Evolutionary conservation across 2,113 vertebrate genomes (phyloP).

Genomic region (Triplophysa dalaica): DNA sequence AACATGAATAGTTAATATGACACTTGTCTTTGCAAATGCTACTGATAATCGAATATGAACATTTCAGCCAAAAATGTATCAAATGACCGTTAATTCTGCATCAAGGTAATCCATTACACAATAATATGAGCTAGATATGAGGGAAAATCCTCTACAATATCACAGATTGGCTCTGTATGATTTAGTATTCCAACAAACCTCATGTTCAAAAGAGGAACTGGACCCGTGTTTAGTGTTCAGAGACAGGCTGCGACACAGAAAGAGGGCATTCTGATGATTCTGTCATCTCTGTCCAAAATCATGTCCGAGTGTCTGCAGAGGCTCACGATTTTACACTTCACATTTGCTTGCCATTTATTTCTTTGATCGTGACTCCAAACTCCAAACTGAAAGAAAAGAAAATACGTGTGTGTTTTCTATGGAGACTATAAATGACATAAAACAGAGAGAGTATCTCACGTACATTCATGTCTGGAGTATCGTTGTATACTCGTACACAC

Average conservation of each 20-base stretch:
- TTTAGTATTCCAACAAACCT: constrained; percentile 5
- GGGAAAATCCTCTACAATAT: no score
- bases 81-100: no score
- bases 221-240: not conserved
- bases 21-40: no score
- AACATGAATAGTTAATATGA: no score
- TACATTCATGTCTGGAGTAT: not conserved
- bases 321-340: constrained; percentile 20
- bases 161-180: not conserved
- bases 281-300: constrained; percentile 30
- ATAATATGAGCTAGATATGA: no score
- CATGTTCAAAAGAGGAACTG: not conserved
- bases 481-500: not conserved
- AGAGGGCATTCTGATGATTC: not conserved
- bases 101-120: no score
- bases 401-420: not conserved
- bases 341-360: not conserved
- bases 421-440: not conserved
- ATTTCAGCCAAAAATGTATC: no score
- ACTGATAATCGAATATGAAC: no score
- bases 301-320: not conserved
- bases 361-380: constrained; percentile 20
- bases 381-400: not conserved
- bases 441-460: not conserved
- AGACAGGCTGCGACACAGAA: not conserved